Evolutionary conservation across 2,888 invertebrate genomes (phyloP).

Genomic region (Andrena flavipes): DNA sequence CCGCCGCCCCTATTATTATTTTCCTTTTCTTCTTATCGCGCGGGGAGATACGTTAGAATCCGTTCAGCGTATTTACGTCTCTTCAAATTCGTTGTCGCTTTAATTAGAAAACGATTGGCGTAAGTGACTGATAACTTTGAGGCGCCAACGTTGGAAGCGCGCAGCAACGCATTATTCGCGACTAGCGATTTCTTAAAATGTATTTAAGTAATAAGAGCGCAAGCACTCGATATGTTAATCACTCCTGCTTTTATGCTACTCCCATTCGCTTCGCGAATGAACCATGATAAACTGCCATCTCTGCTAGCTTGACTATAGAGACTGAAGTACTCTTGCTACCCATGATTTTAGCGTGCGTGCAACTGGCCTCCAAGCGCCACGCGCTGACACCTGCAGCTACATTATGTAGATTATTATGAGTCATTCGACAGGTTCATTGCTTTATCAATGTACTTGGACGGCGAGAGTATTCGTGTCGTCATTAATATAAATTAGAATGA

Average conservation of each 20-base stretch:
- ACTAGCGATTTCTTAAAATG: neutral
- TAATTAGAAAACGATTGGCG: neutral
- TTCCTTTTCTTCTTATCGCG: constrained; percentile 38
- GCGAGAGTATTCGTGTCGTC: constrained; percentile 17
- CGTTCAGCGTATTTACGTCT: constrained; percentile 32
- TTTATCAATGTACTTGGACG: neutral
- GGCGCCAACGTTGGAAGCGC: neutral
- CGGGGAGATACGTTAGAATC: constrained; percentile 32
- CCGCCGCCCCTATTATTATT: constrained; percentile 47
- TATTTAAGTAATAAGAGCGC: no score
- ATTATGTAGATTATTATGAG: constrained; percentile 18
- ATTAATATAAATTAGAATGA: constrained; percentile 34
- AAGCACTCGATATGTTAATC: neutral
- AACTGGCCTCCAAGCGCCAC: constrained; percentile 17
- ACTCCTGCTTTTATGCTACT: constrained; percentile 3
- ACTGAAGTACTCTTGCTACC: neutral
- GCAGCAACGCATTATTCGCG: neutral
- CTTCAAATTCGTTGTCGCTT: neutral
- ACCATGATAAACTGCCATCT: constrained; percentile 13
- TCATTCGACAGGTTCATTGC: constrained; percentile 15
- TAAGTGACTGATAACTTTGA: neutral
- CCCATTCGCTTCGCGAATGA: constrained; percentile 8
- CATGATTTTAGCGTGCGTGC: constrained; percentile 8
- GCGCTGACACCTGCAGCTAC: neutral
- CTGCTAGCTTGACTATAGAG: neutral